phyloP scores from a whole-genome alignment of 2,113 vertebrate species.

The Clarias gariepinus region DNA sequence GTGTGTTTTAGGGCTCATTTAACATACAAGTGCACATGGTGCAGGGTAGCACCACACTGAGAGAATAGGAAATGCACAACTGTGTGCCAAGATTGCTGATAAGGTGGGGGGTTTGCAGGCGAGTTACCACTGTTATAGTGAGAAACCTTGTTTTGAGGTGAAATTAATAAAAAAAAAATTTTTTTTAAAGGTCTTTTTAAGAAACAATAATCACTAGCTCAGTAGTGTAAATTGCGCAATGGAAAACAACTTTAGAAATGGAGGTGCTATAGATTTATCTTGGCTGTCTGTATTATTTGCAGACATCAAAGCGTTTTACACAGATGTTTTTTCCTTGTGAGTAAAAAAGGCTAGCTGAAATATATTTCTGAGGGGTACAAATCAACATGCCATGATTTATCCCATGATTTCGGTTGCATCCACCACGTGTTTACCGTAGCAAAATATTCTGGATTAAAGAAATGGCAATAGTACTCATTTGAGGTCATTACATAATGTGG shows the following conservation, averaged over 20 bases:
- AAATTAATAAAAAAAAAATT: neutral
- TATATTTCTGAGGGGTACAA: neutral
- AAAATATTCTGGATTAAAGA: neutral
- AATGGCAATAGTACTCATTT: neutral
- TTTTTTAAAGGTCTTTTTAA: neutral
- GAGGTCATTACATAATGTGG: neutral
- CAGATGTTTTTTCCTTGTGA: neutral
- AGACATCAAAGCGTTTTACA: neutral
- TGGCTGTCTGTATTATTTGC: neutral
- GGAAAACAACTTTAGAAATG: neutral
- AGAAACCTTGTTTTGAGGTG: neutral
- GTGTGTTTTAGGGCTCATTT: slow-evolving; percentile 49
- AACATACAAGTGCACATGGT: slow-evolving; percentile 35
- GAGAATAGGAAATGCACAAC: slow-evolving; percentile 36
- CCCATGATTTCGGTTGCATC: neutral
- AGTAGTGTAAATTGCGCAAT: neutral
- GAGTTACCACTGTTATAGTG: slow-evolving; percentile 12
- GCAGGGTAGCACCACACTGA: slow-evolving; percentile 29
- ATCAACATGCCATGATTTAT: neutral
- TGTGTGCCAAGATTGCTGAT: slow-evolving; percentile 48
- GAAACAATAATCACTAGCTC: neutral
- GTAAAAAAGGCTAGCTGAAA: slow-evolving; percentile 7
- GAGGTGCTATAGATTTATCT: neutral
- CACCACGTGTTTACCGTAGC: neutral
- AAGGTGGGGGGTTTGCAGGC: slow-evolving; percentile 32